Evolutionary conservation across 2,113 vertebrate species (phyloP), one percentile per base, ranked within the genome.

Genomic region (Chascanopsetta lugubris): DNA sequence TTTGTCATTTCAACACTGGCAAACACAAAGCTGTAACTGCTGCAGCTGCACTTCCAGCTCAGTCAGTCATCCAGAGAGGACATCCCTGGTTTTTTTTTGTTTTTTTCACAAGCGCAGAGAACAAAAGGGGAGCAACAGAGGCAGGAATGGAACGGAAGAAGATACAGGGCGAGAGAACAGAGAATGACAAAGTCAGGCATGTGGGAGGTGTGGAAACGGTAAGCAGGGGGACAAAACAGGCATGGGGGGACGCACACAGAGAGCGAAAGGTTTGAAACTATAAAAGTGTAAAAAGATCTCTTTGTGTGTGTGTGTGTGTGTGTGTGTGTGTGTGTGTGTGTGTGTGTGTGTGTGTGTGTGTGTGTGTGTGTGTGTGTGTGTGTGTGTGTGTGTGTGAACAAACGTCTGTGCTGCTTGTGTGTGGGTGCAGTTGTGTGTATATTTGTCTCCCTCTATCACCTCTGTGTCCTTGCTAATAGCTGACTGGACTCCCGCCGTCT

Each of bases 401-500:
- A 55, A 25, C 10, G 71, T 42, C 30, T 82, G 63, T 57, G 70
- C 26, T n/a, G 40, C 50, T 61, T 9, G n/a, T 57, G 54, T 58
- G 30, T n/a, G 48, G 22, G 12, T 63, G 56, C 27, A 18, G 4
- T 6, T 79, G 56, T 75, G 63, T 72, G 18, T 69, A 57, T 79
- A 71, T 80, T 62, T 79, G 49, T 83, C 60, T 82, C 32, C 72
- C 53, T 68, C 73, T 79, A 54, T 81, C 65, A 71, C 80, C 85
- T 88, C 62, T 13, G 57, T 82, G 86, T 87, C 85, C 83, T 87
- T 77, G 82, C 83, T 90, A 88, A 86, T 86, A 85, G 75, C 85
- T 82, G 71, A 80, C 66, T 74, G 75, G 83, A 80, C 83, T 85
- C 82, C 88, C 82, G 83, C 85, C 74, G 88, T 53, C 77, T 80